phyloP scores from a whole-genome alignment of 2,113 vertebrate genomes.

The Entomyzon cyanotis region DNA sequence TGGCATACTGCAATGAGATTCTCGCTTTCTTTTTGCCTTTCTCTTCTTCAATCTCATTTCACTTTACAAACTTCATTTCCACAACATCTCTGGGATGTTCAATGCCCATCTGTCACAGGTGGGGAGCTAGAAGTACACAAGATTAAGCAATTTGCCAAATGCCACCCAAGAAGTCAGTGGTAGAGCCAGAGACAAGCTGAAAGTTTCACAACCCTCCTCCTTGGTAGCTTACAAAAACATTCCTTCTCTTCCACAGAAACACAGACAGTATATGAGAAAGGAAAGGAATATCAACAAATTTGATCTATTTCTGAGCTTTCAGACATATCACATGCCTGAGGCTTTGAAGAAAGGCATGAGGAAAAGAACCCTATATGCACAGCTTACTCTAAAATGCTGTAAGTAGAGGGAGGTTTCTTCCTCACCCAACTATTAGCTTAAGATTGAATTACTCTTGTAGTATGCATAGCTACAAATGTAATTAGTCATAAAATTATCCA shows the following conservation, averaged over 20 bases:
- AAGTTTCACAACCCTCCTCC: background rate
- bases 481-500: slow-evolving; percentile 63
- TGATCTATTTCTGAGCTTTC: background rate
- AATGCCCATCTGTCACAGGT: background rate
- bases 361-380: background rate
- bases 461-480: slow-evolving; percentile 39
- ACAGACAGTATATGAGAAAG: background rate
- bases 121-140: background rate
- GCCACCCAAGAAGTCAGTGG: background rate
- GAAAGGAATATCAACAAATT: slow-evolving; percentile 10
- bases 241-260: background rate
- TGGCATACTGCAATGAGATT: background rate
- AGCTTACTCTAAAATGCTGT: background rate
- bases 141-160: background rate
- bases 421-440: background rate
- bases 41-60: background rate
- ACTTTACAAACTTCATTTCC: background rate
- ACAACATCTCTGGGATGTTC: background rate
- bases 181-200: background rate
- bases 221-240: background rate
- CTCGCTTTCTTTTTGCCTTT: background rate
- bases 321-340: background rate
- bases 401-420: background rate
- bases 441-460: slow-evolving; percentile 47
- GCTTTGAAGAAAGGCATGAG: background rate